Base-by-base conservation (phyloP, 2,888 invertebrate genomes). In the Lepas anatifera region DNA sequence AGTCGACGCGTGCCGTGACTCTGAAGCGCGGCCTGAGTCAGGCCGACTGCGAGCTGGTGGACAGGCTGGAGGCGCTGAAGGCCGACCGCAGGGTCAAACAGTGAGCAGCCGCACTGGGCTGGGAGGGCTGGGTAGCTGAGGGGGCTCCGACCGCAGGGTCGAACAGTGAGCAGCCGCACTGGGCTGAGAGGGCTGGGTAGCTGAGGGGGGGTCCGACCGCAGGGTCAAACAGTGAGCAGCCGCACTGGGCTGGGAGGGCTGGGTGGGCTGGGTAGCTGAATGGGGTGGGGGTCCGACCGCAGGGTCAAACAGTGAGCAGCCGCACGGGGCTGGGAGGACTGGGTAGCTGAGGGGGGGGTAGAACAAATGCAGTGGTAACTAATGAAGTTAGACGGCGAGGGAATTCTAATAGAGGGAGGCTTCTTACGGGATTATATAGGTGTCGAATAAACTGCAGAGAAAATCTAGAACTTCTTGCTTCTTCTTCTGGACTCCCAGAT, bases 61-160 rank as follows among this genome's bases (percentile, higher is more conserved):
- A 87, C 73, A 84, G 89, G 71, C 80, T 91, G 70, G 84, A 85
- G 76, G 87, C 86, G 76, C 80, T 91, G 46, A 89, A 87, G 78
- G 84, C 84, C 72, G 83, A 83, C 25, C 83, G 83, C 71, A 79
- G 78, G 66, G 77, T 77, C 58, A 75, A 77, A 18, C 81, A 84
- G 48, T 32, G 37, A 67, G 71, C 41, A 10, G 2, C 11, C 41
- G 41, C 41, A 16, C n/a, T n/a, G n/a, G n/a, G 73, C 81, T 84
- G 2, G 85, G 87, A 73, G 84, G 89, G 71, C 80, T 91, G 70
- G 84, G 76, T 87, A 86, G 76, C 80, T 91, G 46, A 89, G 87
- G 78, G 84, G n/a, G n/a, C n/a, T n/a, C 84, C 72, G 83, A 83
- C 25, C 83, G 83, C 71, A 79, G 78, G 66, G 77, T 77, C 58